Conservation (phyloP, 2,888 invertebrate genomes). For the Drosophila neotestacea region DNA sequence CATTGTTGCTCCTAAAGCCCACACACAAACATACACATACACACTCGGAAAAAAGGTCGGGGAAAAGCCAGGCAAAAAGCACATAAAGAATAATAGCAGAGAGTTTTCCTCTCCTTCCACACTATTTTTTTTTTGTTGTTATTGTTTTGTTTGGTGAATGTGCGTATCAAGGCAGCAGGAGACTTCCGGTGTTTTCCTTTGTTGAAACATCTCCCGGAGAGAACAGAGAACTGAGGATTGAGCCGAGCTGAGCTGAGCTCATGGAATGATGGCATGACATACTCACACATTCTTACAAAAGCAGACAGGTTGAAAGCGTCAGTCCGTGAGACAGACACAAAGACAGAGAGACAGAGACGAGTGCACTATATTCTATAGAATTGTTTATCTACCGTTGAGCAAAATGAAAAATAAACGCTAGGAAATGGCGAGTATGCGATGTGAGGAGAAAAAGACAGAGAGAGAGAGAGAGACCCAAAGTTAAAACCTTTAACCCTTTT, state of each 20-base stretch:
- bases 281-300: slow-evolving; percentile 31
- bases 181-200: slow-evolving; percentile 56
- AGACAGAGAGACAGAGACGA: slow-evolving; percentile 4
- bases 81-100: slow-evolving; percentile 71
- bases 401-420: slow-evolving; percentile 59
- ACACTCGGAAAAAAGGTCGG: slow-evolving; percentile 32
- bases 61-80: slow-evolving; percentile 30
- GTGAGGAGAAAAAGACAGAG: background rate
- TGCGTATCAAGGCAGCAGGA: slow-evolving; percentile 46
- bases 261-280: background rate
- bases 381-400: slow-evolving; percentile 59
- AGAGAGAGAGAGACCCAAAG: background rate
- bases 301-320: slow-evolving; percentile 37
- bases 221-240: slow-evolving; percentile 5
- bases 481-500: slow-evolving; percentile 33
- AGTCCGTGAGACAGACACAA: no score
- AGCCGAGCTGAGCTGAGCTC: slow-evolving; percentile 19
- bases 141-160: slow-evolving; percentile 19
- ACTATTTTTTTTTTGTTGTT: slow-evolving; percentile 6
- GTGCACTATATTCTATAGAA: slow-evolving; percentile 33
- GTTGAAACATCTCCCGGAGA: slow-evolving; percentile 36
- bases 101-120: slow-evolving; percentile 28
- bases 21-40: slow-evolving; percentile 16
- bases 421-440: slow-evolving; percentile 32
- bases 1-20: slow-evolving; percentile 61